These are phyloP conservation scores for Pissodes strobi DNA, from an alignment of 1,140 invertebrate species.

Conservation along the genomic window DNA sequence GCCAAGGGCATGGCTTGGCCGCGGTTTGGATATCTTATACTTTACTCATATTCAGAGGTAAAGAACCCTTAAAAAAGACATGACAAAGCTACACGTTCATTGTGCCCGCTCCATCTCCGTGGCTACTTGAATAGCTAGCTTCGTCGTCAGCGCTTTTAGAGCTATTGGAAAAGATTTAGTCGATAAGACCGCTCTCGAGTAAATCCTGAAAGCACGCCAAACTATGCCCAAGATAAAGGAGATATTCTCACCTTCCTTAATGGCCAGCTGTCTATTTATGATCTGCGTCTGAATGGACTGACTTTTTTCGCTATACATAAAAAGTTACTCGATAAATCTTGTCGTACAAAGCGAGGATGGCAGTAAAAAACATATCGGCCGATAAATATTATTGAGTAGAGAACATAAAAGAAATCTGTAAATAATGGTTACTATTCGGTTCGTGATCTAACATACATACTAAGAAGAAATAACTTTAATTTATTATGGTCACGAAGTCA, in stretches of 20 bases:
- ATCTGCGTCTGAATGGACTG: constrained; percentile 1
- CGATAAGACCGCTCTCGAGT: constrained; percentile 47
- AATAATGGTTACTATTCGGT: too few species aligned
- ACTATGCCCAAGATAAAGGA: constrained; percentile 39
- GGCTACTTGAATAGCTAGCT: constrained; percentile 47
- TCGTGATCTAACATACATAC: too few species aligned
- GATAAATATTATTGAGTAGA: too few species aligned
- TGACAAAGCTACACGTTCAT: constrained; percentile 47
- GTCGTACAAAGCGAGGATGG: too few species aligned
- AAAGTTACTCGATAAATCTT: too few species aligned
- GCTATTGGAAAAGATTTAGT: constrained; percentile 49
- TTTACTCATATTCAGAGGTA: constrained; percentile 44
- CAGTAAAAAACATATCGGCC: too few species aligned
- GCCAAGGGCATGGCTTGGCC: constrained; percentile 4
- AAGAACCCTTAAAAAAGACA: constrained; percentile 41
- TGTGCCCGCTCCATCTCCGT: constrained; percentile 35
- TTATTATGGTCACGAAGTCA: too few species aligned
- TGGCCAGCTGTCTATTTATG: constrained; percentile 1
- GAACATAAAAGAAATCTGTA: too few species aligned
- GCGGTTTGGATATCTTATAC: constrained; percentile 37
- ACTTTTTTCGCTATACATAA: too few species aligned
- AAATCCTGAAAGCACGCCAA: constrained; percentile 36
- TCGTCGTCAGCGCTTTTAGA: constrained; percentile 49
- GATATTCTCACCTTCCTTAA: constrained; percentile 39
- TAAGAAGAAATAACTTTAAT: too few species aligned